Conservation (phyloP, 2,888 invertebrate species). For the Anaspis maculata region DNA sequence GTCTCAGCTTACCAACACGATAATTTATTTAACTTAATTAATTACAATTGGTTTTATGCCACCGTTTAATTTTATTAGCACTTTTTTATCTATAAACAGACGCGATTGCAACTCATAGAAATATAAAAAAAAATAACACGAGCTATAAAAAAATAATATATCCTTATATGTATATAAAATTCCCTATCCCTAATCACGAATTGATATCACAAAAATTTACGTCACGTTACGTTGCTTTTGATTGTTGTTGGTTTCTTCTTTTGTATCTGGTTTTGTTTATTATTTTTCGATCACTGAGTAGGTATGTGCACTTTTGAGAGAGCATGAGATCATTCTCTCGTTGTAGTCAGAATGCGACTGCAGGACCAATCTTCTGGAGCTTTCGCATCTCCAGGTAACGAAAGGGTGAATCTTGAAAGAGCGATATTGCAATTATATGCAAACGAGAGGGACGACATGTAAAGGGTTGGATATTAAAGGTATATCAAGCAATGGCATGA, state of each 20-base stretch:
- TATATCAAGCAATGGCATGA: conserved; percentile 4
- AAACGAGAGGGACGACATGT: conserved; percentile 3
- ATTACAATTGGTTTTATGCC: neutral
- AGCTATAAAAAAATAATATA: too few relatives aligned
- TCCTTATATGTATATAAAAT: too few relatives aligned
- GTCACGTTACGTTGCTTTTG: too few relatives aligned
- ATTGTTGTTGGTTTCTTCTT: conserved; percentile 9
- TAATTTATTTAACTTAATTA: conserved; percentile 2
- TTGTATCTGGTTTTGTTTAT: conserved; percentile 6
- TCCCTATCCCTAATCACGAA: conserved; percentile 13
- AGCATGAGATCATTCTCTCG: conserved; percentile 10
- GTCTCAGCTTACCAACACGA: conserved; percentile 3
- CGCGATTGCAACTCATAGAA: too few relatives aligned
- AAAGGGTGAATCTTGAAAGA: neutral
- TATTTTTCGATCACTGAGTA: conserved; percentile 3
- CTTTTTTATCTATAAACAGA: neutral
- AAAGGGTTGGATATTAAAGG: conserved; percentile 10
- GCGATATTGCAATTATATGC: neutral
- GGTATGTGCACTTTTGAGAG: conserved; percentile 4
- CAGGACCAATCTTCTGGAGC: conserved; percentile 1
- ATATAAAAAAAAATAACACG: too few relatives aligned
- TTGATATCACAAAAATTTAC: conserved; percentile 14
- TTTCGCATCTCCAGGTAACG: conserved; percentile 12
- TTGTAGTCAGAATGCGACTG: conserved; percentile 13
- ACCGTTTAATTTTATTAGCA: neutral